Evolutionary conservation across 2,797 vertebrate species (phyloP).

Genomic region (Ptychobarbus kaznakovi): DNA sequence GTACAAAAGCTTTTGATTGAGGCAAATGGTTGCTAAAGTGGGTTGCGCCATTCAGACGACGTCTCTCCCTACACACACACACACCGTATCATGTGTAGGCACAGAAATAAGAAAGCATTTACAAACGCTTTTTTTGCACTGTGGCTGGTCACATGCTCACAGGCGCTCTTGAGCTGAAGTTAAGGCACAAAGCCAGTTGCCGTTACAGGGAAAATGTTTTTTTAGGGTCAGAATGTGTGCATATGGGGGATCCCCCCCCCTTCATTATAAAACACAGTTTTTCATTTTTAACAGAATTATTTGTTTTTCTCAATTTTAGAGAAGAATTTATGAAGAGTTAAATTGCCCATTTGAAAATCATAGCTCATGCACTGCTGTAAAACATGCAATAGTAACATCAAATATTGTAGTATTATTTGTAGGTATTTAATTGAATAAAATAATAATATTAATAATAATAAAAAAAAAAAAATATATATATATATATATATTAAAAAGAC

Average conservation of each 20-base stretch:
- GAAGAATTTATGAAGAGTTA: not conserved
- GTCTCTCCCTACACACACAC: slow-evolving; percentile 57
- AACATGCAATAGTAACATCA: not conserved
- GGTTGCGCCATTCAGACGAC: slow-evolving; percentile 71
- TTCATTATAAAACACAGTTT: not conserved
- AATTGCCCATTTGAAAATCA: not conserved
- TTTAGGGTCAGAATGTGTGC: slow-evolving; percentile 18
- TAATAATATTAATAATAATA: not conserved
- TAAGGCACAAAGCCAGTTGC: slow-evolving; percentile 24
- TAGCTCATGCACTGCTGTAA: not conserved
- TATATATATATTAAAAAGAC: not conserved
- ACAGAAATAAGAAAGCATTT: slow-evolving; percentile 63
- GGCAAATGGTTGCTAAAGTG: slow-evolving; percentile 68
- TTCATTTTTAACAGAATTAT: not conserved
- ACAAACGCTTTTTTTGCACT: slow-evolving; percentile 61
- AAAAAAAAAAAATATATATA: too few relatives aligned
- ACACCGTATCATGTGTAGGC: slow-evolving; percentile 67
- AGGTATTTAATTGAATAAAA: not conserved
- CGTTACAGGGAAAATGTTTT: slow-evolving; percentile 24
- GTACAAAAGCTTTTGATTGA: slow-evolving; percentile 75
- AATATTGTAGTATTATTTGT: not conserved
- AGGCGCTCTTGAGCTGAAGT: slow-evolving; percentile 44
- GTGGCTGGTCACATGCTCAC: slow-evolving; percentile 59
- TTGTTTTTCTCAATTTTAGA: not conserved
- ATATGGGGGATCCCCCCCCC: not conserved